phyloP scores from a whole-genome alignment of 2,113 vertebrate species.

The Chionis minor region DNA sequence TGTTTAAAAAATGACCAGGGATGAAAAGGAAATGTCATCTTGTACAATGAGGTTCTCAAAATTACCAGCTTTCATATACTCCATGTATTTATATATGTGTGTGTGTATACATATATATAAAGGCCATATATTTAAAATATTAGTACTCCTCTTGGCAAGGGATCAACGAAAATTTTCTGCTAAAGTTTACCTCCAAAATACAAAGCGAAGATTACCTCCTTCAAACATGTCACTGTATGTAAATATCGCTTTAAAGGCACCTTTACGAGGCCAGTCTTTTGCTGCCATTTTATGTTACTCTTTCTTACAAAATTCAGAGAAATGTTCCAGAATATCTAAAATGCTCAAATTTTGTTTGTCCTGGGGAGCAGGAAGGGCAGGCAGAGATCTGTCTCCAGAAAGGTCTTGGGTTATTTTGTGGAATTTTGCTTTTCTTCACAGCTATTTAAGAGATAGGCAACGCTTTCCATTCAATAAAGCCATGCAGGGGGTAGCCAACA shows the following conservation, averaged over 20 bases:
- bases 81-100: background rate
- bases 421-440: background rate
- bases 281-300: background rate
- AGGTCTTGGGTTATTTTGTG: background rate
- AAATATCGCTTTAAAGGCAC: background rate
- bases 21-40: background rate
- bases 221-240: background rate
- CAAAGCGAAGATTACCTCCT: background rate
- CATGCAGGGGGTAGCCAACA: background rate
- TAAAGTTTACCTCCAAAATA: background rate
- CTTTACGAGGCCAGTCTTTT: background rate
- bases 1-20: background rate
- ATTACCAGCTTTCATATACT: background rate
- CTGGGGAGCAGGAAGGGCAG: background rate
- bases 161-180: background rate
- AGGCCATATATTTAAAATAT: background rate
- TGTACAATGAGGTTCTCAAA: background rate
- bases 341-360: background rate
- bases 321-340: background rate
- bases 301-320: background rate
- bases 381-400: background rate
- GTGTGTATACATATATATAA: fast-evolving
- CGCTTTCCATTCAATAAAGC: background rate
- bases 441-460: background rate
- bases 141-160: background rate